phyloP scores from a whole-genome alignment of 2,888 invertebrate species.

The Synanthedon vespiformis region DNA sequence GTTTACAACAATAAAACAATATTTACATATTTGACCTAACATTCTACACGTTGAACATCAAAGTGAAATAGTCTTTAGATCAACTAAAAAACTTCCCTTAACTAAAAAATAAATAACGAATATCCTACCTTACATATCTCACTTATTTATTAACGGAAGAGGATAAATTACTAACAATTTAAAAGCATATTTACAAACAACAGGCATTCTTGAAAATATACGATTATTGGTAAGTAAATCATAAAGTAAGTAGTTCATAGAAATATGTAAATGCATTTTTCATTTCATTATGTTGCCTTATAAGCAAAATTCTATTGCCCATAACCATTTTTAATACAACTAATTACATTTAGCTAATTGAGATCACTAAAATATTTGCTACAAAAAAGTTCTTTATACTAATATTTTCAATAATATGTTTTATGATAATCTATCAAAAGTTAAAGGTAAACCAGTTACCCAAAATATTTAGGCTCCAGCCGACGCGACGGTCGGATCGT shows the following conservation, averaged over 20 bases:
- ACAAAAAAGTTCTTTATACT: constrained; percentile 3
- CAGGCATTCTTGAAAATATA: not conserved
- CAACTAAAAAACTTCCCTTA: constrained; percentile 18
- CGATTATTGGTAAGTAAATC: too few relatives aligned
- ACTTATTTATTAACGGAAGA: not conserved
- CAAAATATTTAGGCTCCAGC: too few relatives aligned
- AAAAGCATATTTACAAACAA: constrained; percentile 11
- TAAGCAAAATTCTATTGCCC: too few relatives aligned
- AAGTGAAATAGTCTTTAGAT: constrained; percentile 21
- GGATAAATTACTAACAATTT: constrained; percentile 4
- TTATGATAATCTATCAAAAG: too few relatives aligned
- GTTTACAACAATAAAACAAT: constrained; percentile 53
- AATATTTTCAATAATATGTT: not conserved
- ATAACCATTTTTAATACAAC: not conserved
- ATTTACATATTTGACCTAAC: constrained; percentile 39
- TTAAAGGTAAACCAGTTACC: too few relatives aligned
- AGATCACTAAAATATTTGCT: constrained; percentile 35
- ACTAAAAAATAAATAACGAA: constrained; percentile 43
- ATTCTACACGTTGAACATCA: constrained; percentile 36
- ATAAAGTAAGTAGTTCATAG: too few relatives aligned
- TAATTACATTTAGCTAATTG: constrained; percentile 26
- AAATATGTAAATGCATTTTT: too few relatives aligned
- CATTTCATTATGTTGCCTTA: too few relatives aligned
- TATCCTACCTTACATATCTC: constrained; percentile 4
- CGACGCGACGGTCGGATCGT: too few relatives aligned